Percentiles rank a stretch among this genome's conserved stretches.
phyloP scores from a whole-genome alignment of 2,888 invertebrate species.

The Conus canariensis region DNA sequence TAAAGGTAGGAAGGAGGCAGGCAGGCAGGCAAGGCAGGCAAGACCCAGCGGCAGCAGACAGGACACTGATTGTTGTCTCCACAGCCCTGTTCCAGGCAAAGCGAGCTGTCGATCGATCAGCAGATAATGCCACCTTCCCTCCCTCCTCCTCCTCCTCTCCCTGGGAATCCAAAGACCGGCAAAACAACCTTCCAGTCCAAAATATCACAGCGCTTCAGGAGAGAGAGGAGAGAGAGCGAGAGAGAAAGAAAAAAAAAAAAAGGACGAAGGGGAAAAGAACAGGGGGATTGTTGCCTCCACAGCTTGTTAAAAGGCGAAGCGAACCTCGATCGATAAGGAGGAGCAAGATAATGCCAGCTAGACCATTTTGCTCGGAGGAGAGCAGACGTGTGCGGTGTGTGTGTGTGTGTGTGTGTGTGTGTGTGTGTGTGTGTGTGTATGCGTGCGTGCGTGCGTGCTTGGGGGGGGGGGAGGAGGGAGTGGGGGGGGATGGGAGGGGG shows the following conservation, averaged over 20 bases:
- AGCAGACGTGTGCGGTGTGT: no score
- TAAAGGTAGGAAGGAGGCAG: not conserved
- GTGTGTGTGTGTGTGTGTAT: no score
- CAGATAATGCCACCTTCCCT: not conserved
- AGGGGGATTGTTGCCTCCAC: not conserved
- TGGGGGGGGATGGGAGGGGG: no score
- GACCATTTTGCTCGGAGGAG: not conserved
- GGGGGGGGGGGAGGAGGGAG: no score
- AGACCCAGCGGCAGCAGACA: not conserved
- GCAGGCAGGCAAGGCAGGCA: not conserved
- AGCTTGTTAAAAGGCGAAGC: constrained; percentile 6
- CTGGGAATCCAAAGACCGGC: not conserved
- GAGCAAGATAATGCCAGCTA: constrained; percentile 14
- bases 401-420: no score
- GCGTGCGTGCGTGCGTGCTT: no score
- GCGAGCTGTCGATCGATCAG: no score
- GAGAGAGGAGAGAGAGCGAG: not conserved
- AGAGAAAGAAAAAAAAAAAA: not conserved
- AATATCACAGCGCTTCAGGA: no score
- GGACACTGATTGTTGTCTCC: no score
- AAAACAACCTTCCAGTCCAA: no score
- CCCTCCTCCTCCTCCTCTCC: constrained; percentile 4
- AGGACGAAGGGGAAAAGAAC: no score
- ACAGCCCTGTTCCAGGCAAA: no score
- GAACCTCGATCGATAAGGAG: not conserved